Percentiles rank a stretch among this genome's conserved stretches.
Evolutionary conservation across 2,888 invertebrate species (phyloP).

Genomic region (Eudasyphora cyanicolor): DNA sequence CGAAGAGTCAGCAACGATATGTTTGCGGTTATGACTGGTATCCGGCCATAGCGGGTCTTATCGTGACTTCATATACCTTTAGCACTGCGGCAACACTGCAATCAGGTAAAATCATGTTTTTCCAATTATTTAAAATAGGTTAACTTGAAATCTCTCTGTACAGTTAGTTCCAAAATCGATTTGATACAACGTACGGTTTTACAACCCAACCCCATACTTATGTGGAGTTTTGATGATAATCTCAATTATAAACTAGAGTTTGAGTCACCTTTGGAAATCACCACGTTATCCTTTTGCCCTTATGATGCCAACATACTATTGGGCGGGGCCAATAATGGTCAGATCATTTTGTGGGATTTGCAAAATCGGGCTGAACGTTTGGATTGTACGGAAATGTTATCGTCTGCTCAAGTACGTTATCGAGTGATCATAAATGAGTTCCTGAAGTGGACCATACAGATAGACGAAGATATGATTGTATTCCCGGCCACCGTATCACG

Average conservation of each 20-base stretch:
- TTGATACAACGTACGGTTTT: slow-evolving; percentile 82
- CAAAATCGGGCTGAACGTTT: slow-evolving; percentile 83
- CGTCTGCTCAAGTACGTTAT: slow-evolving; percentile 84
- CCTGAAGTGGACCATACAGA: slow-evolving; percentile 86
- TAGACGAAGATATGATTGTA: slow-evolving; percentile 82
- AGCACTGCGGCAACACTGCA: slow-evolving; percentile 80
- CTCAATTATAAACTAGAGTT: slow-evolving; percentile 86
- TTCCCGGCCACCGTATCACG: slow-evolving; percentile 84
- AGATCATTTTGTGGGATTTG: slow-evolving; percentile 87
- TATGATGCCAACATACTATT: slow-evolving; percentile 85
- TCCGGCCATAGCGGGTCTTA: slow-evolving; percentile 85
- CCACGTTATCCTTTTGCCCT: slow-evolving; percentile 85
- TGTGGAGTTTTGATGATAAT: slow-evolving; percentile 88
- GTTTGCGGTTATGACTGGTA: slow-evolving; percentile 86
- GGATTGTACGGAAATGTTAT: slow-evolving; percentile 83
- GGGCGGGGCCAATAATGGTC: slow-evolving; percentile 87
- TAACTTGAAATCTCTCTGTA: not conserved
- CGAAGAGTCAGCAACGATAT: slow-evolving; percentile 84
- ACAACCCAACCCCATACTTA: slow-evolving; percentile 84
- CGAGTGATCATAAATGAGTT: slow-evolving; percentile 83
- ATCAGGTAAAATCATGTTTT: slow-evolving; percentile 69
- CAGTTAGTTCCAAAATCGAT: slow-evolving; percentile 76
- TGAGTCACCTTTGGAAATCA: slow-evolving; percentile 85
- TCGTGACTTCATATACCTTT: slow-evolving; percentile 85
- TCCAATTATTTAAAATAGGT: not conserved